Evolutionary conservation across 2,797 vertebrate species (phyloP).

Genomic region (Enteromius radiatus): DNA sequence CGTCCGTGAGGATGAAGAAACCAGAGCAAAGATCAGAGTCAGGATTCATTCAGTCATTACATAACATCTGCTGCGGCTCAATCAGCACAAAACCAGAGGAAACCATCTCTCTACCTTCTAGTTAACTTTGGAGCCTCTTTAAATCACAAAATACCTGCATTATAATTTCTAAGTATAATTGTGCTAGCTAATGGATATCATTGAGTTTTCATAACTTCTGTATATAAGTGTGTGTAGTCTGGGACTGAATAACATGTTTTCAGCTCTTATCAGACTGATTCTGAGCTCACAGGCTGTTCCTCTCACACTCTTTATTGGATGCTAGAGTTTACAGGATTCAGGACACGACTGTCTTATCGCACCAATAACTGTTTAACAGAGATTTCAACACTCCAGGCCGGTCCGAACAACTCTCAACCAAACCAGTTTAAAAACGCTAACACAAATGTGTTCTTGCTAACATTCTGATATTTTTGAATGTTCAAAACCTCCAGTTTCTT

Average conservation of each 20-base stretch:
- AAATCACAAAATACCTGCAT: no score
- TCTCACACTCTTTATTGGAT: not conserved
- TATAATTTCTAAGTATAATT: no score
- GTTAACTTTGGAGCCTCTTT: no score
- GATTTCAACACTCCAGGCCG: constrained; percentile 1
- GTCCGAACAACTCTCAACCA: no score
- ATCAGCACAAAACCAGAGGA: no score
- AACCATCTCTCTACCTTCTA: no score
- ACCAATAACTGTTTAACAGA: not conserved
- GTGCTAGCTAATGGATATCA: not conserved
- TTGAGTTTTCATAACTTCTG: not conserved
- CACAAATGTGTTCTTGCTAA: not conserved
- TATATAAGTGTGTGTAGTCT: not conserved
- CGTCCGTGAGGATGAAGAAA: not conserved
- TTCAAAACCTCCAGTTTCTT: no score
- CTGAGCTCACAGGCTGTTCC: not conserved
- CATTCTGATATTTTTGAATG: no score
- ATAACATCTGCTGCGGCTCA: not conserved
- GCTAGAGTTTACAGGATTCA: not conserved
- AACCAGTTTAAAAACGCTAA: not conserved
- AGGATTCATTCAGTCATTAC: not conserved
- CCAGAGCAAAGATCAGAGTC: not conserved
- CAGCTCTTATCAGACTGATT: constrained; percentile 5
- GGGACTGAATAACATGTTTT: constrained; percentile 14
- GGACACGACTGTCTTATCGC: not conserved